Percentiles rank a stretch among this genome's conserved stretches.
These are phyloP conservation scores for Chrysogorgia sp. DNA, from an alignment of 92 coral and sea anemone genomes.

Conservation along the genomic window DNA sequence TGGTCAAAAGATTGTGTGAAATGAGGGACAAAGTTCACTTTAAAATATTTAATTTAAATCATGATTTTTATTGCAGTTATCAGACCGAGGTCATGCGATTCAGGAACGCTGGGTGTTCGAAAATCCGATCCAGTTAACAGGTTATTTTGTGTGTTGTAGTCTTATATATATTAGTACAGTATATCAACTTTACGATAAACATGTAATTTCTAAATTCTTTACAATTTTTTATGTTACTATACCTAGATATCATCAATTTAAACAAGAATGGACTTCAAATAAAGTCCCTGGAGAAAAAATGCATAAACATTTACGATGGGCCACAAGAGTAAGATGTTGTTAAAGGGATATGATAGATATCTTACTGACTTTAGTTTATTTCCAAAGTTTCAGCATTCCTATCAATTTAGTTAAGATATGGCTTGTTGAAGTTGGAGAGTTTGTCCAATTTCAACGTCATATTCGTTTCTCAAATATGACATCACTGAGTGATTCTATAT, in stretches of 20 bases:
- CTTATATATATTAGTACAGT: no score
- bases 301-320: slow-evolving; percentile 90
- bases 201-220: not conserved
- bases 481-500: no score
- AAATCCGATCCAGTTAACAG: slow-evolving; percentile 93
- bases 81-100: slow-evolving; percentile 78
- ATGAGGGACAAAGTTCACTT: no score
- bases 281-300: slow-evolving; percentile 96
- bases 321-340: slow-evolving; percentile 72
- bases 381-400: no score
- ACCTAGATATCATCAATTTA: slow-evolving; percentile 84
- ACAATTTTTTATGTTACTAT: not conserved
- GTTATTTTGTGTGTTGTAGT: no score
- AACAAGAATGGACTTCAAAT: slow-evolving; percentile 79
- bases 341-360: not conserved
- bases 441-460: no score
- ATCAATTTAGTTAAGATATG: no score
- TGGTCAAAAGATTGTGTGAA: not conserved
- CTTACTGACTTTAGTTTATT: no score
- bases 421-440: no score
- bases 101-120: slow-evolving; percentile 75
- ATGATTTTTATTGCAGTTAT: slow-evolving; percentile 63
- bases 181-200: not conserved
- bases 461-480: no score
- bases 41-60: not conserved